Conservation (phyloP, 2,888 invertebrate species). For the Hirtodrosophila histrioides region DNA sequence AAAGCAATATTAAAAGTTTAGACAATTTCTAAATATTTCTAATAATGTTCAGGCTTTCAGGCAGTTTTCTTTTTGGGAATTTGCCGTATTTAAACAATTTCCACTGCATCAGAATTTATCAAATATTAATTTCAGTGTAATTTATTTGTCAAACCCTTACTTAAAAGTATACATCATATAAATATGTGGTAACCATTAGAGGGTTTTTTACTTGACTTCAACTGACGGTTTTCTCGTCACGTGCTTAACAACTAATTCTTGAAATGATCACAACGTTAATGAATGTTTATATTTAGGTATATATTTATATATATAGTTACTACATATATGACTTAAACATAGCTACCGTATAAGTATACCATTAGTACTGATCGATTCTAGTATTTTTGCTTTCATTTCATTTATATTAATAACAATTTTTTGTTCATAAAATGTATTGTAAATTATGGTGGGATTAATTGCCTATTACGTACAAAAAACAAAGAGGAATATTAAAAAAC, state of each 20-base stretch:
- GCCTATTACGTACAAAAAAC: slow-evolving; percentile 67
- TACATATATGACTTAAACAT: slow-evolving; percentile 29
- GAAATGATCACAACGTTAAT: slow-evolving; percentile 82
- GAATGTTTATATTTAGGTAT: slow-evolving; percentile 52
- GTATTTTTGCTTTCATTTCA: slow-evolving; percentile 19
- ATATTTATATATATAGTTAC: slow-evolving; percentile 36
- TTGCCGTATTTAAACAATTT: slow-evolving; percentile 48
- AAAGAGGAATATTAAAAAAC: slow-evolving; percentile 26
- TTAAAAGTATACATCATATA: slow-evolving; percentile 20
- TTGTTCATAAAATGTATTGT: slow-evolving; percentile 75
- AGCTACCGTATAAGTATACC: slow-evolving; percentile 51
- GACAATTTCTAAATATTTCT: slow-evolving; percentile 11
- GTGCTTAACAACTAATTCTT: slow-evolving; percentile 73
- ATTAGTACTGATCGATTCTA: slow-evolving; percentile 33
- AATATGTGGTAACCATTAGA: slow-evolving; percentile 16
- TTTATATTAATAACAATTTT: slow-evolving; percentile 53
- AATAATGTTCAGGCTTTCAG: slow-evolving; percentile 25
- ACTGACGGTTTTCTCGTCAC: slow-evolving; percentile 29
- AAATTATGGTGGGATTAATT: slow-evolving; percentile 84
- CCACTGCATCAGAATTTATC: slow-evolving; percentile 12
- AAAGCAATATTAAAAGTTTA: slow-evolving; percentile 6
- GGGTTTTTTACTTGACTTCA: slow-evolving; percentile 44
- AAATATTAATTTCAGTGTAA: slow-evolving; percentile 5
- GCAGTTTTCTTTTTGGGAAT: slow-evolving; percentile 28
- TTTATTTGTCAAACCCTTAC: slow-evolving; percentile 12